Evolutionary conservation across 2,113 vertebrate species (phyloP).

Genomic region (Myxocyprinus asiaticus): DNA sequence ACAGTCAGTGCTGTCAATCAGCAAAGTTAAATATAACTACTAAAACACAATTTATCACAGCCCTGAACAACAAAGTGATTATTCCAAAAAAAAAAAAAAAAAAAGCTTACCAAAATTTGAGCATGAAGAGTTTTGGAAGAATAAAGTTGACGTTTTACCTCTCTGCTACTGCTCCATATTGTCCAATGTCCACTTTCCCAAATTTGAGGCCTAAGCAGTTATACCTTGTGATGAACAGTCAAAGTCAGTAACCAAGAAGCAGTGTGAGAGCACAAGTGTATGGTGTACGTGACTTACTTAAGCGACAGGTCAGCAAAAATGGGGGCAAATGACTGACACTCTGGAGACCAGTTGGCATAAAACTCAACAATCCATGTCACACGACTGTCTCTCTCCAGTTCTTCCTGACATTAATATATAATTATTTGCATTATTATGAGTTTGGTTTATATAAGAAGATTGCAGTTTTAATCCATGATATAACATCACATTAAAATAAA

Average conservation of each 20-base stretch:
- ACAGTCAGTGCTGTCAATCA: not conserved
- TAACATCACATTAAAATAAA: too few species aligned
- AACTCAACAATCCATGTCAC: slow-evolving; percentile 91
- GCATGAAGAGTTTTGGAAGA: not conserved
- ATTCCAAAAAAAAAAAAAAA: not conserved
- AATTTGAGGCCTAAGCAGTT: slow-evolving; percentile 88
- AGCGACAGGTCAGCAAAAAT: slow-evolving; percentile 91
- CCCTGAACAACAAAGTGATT: not conserved
- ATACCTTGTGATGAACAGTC: slow-evolving; percentile 74
- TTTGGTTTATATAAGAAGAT: too few species aligned
- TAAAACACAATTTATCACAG: not conserved
- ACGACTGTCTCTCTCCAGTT: slow-evolving; percentile 83
- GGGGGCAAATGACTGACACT: slow-evolving; percentile 93
- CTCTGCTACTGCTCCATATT: slow-evolving; percentile 85
- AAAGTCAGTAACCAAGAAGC: not conserved
- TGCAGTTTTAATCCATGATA: too few species aligned
- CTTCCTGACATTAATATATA: slow-evolving; percentile 76
- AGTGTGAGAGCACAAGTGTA: not conserved
- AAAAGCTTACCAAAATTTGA: too few species aligned
- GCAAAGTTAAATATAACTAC: not conserved
- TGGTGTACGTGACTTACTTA: slow-evolving; percentile 71
- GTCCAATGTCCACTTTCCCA: slow-evolving; percentile 92
- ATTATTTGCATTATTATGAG: too few species aligned
- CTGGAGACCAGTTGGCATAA: slow-evolving; percentile 94
- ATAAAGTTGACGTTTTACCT: slow-evolving; percentile 66